phyloP scores from a whole-genome alignment of 2,888 invertebrate species.

The Cryptocephalus moraei region DNA sequence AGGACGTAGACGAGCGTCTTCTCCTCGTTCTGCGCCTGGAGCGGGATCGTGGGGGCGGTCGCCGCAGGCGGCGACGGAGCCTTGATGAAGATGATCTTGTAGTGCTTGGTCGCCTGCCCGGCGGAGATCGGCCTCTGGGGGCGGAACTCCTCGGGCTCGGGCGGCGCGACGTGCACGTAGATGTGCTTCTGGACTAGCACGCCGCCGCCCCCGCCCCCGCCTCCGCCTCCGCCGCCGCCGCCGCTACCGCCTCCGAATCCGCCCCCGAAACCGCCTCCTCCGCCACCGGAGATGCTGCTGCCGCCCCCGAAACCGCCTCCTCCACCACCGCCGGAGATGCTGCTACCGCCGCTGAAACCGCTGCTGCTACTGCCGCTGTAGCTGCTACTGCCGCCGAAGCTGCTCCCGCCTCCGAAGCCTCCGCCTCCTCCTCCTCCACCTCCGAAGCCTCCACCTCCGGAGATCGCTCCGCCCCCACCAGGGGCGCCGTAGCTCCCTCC shows the following conservation, averaged over 20 bases:
- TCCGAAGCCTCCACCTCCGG: neutral
- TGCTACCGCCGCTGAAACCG: conserved; percentile 1
- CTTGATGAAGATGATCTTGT: conserved; percentile 88
- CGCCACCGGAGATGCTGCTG: conserved; percentile 20
- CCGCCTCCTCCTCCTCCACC: neutral
- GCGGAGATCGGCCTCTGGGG: conserved; percentile 51
- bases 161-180: conserved; percentile 81
- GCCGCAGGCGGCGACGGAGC: conserved; percentile 48
- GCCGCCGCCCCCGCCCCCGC: conserved; percentile 11
- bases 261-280: conserved; percentile 10
- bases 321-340: conserved; percentile 3
- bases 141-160: conserved; percentile 58
- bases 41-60: conserved; percentile 65
- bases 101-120: conserved; percentile 69
- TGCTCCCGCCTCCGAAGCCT: conserved; percentile 1
- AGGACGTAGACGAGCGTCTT: conserved; percentile 83
- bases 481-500: neutral
- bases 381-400: neutral
- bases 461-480: neutral
- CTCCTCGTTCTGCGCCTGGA: conserved; percentile 71
- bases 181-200: conserved; percentile 67
- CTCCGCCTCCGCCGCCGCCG: conserved; percentile 19
- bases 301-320: conserved; percentile 2
- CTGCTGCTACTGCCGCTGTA: conserved; percentile 1
- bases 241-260: neutral